A percentile compares a stretch with the other conserved stretches of the same genome.
Evolutionary conservation across 2,113 vertebrate genomes (phyloP).

Genomic region (Panthera leo): DNA sequence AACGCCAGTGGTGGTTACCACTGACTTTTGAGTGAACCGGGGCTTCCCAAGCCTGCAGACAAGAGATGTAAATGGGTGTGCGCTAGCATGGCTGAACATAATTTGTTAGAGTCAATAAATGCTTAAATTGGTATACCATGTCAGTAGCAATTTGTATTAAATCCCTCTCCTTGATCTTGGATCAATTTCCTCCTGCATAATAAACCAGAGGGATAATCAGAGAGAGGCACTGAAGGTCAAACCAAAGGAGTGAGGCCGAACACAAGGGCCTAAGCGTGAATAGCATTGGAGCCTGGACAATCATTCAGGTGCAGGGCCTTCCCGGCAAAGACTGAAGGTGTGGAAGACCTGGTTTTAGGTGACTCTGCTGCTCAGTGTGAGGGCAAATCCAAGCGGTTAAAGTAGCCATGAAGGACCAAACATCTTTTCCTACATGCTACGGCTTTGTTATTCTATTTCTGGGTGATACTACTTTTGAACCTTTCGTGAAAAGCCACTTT

Average conservation of each 20-base stretch:
- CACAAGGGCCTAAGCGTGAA: background rate
- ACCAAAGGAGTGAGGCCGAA: background rate
- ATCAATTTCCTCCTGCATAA: conserved; percentile 66
- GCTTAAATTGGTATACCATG: conserved; percentile 38
- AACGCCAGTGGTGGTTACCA: fast-evolving
- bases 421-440: background rate
- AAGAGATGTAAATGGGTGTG: background rate
- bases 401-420: background rate
- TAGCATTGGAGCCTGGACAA: background rate
- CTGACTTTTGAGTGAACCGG: background rate
- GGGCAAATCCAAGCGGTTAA: background rate
- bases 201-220: conserved; percentile 25
- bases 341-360: background rate
- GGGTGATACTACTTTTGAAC: background rate
- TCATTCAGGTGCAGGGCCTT: background rate
- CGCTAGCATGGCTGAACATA: background rate
- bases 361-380: background rate
- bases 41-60: background rate
- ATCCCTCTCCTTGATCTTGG: conserved; percentile 58
- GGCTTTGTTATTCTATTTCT: conserved; percentile 35
- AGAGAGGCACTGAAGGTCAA: conserved; percentile 41
- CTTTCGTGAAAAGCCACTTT: conserved; percentile 10
- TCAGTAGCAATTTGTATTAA: conserved; percentile 63
- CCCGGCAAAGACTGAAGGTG: background rate
- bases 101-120: conserved; percentile 58